Percentiles rank a stretch among this genome's conserved stretches.
phyloP scores from a whole-genome alignment of 2,888 invertebrate genomes.

The Tachina fera region DNA sequence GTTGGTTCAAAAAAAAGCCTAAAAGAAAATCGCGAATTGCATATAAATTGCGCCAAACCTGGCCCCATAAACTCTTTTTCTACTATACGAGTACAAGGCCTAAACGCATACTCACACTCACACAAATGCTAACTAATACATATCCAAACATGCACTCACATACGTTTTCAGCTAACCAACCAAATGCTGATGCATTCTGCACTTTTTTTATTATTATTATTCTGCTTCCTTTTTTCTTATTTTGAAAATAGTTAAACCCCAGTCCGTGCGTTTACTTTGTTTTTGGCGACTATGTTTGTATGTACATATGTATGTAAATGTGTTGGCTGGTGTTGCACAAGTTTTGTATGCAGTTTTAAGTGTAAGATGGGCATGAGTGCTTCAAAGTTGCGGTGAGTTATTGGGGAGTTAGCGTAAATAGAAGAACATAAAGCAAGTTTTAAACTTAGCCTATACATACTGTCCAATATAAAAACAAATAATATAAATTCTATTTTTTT shows the following conservation, averaged over 20 bases:
- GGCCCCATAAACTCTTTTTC: slow-evolving; percentile 59
- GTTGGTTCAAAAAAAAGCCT: slow-evolving; percentile 32
- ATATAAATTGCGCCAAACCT: slow-evolving; percentile 80
- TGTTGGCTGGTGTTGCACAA: slow-evolving; percentile 50
- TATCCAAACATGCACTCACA: slow-evolving; percentile 35
- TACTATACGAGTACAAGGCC: slow-evolving; percentile 36
- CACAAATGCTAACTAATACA: slow-evolving; percentile 13
- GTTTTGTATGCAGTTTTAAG: slow-evolving; percentile 54
- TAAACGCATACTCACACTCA: slow-evolving; percentile 29
- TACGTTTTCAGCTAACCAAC: slow-evolving; percentile 66
- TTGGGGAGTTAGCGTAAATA: slow-evolving; percentile 24
- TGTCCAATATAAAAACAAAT: slow-evolving; percentile 49
- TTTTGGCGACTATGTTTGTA: slow-evolving; percentile 25
- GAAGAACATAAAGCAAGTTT: slow-evolving; percentile 48
- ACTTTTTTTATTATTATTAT: slow-evolving; percentile 22
- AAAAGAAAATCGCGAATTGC: slow-evolving; percentile 74
- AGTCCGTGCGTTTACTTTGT: slow-evolving; percentile 19
- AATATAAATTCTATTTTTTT: slow-evolving; percentile 39
- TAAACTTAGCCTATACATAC: slow-evolving; percentile 52
- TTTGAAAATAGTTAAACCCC: slow-evolving; percentile 62
- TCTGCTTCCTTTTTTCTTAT: slow-evolving; percentile 24
- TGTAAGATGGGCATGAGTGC: slow-evolving; percentile 49
- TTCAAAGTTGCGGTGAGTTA: slow-evolving; percentile 15
- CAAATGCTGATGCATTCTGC: slow-evolving; percentile 68
- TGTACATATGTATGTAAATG: too few species aligned